phyloP scores from a whole-genome alignment of 2,797 vertebrate species.

The Mus caroli region DNA sequence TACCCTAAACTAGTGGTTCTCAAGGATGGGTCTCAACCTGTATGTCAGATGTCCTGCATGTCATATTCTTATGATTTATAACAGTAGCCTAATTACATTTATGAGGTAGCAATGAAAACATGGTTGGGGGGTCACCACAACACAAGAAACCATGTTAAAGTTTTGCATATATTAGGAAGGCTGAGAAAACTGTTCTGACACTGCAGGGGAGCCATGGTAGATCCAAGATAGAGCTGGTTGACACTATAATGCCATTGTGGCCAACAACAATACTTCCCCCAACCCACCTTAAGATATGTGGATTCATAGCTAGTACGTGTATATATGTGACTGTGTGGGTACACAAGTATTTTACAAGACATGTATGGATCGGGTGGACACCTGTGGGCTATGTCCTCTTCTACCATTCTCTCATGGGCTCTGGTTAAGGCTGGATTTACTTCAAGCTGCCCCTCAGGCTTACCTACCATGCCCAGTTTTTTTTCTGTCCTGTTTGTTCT shows the following conservation, averaged over 20 bases:
- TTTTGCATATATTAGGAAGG: too few species aligned
- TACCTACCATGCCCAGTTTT: neutral
- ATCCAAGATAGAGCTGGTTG: neutral
- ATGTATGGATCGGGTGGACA: neutral
- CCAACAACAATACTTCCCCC: neutral
- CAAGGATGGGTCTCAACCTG: neutral
- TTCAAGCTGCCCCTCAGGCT: neutral
- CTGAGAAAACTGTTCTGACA: neutral
- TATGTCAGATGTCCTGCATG: neutral
- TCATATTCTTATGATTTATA: neutral
- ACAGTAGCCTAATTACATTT: neutral
- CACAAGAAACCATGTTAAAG: too few species aligned
- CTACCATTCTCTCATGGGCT: too few species aligned
- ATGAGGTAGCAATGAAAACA: neutral
- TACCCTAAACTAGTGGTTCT: neutral
- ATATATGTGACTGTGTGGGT: neutral
- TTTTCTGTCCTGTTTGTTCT: neutral
- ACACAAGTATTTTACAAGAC: neutral
- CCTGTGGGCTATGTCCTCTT: neutral
- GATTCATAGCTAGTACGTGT: neutral
- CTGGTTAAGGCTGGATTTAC: neutral
- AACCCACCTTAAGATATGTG: too few species aligned
- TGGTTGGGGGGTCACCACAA: neutral
- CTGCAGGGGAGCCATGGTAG: neutral
- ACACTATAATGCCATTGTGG: accelerated